Evolutionary conservation across 2,797 vertebrate genomes (phyloP), one percentile per base, ranked within the genome.

Genomic region (Macroramphosus scolopax): DNA sequence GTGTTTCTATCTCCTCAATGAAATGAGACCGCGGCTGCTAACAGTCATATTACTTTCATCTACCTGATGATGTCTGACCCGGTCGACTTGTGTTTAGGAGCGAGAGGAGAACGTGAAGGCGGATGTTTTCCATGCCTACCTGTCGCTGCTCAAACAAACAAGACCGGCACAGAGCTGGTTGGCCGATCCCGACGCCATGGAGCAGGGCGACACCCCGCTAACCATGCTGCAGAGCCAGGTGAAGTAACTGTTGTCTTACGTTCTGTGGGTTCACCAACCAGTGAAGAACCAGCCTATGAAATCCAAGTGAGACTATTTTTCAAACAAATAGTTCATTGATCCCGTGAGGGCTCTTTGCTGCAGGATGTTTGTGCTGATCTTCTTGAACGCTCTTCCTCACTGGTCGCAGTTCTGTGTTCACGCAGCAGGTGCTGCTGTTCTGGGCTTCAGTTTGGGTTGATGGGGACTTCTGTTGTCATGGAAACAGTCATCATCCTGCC

Each of bases 181-280:
- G 31, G 90, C 93, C 51, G 97, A 98, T 77, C 96, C 96, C 5
- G 97, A 98, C 59, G 96, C 96, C 51, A 98, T 98, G 97, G 96
- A 99, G 75, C 96, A 99, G 78, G 96, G 95, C 55, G 96, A 99
- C 67, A 98, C 97, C 0, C 96, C 97, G 12, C 87, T 99, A 14
- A 98, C 95, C 5, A 97, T 99, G 96, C 93, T 99, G 76, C 95
- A 98, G 88, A 98, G 92, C 80, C 97, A 99, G 95, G 95, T 97
- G 56, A 34, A 0, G 2, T n/a, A 3, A 12, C 26, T n/a, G n/a
- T n/a, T n/a, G n/a, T n/a, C n/a, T n/a, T n/a, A n/a, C n/a, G n/a
- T n/a, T n/a, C n/a, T n/a, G n/a, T n/a, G n/a, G n/a, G n/a, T n/a
- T n/a, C n/a, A n/a, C n/a, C n/a, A n/a, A n/a, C n/a, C n/a, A n/a